A percentile compares a stretch with the other conserved stretches of the same genome.
Evolutionary conservation across 2,888 invertebrate genomes (phyloP).

Genomic region (Abrostola triplasia): DNA sequence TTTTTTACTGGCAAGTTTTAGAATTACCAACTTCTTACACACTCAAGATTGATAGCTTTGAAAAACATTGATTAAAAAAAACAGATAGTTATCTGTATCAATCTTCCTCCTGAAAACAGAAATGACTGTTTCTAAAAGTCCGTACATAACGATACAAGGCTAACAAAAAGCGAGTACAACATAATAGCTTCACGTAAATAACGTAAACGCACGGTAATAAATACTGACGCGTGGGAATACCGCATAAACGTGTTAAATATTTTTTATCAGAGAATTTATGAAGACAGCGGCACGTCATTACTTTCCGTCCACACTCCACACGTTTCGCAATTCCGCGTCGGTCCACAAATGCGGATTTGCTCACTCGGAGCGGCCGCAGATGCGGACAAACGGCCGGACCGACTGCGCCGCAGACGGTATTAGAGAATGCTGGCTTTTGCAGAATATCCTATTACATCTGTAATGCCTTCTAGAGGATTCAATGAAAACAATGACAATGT

Average conservation of each 20-base stretch:
- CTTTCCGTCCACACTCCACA: constrained; percentile 32
- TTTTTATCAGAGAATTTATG: constrained; percentile 47
- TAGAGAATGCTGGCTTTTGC: constrained; percentile 31
- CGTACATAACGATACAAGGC: constrained; percentile 10
- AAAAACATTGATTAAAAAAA: no score
- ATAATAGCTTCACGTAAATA: constrained; percentile 15
- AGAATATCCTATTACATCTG: constrained; percentile 6
- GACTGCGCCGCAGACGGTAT: constrained; percentile 26
- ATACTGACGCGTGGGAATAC: constrained; percentile 39
- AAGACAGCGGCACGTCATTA: constrained; percentile 51
- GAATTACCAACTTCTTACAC: no score
- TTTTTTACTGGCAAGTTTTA: no score
- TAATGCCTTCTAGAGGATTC: not conserved
- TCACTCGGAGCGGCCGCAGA: constrained; percentile 55
- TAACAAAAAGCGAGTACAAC: constrained; percentile 25
- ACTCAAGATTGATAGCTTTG: no score
- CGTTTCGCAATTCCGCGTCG: constrained; percentile 34
- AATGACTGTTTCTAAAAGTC: no score
- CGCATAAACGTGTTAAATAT: constrained; percentile 39
- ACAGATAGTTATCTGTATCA: no score
- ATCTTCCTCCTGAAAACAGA: no score
- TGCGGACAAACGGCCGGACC: constrained; percentile 45
- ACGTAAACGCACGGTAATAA: constrained; percentile 24
- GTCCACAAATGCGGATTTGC: constrained; percentile 52
- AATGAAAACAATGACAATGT: no score